Evolutionary conservation across 2,888 invertebrate species (phyloP).

Genomic region (Megaustenia siamemsis): DNA sequence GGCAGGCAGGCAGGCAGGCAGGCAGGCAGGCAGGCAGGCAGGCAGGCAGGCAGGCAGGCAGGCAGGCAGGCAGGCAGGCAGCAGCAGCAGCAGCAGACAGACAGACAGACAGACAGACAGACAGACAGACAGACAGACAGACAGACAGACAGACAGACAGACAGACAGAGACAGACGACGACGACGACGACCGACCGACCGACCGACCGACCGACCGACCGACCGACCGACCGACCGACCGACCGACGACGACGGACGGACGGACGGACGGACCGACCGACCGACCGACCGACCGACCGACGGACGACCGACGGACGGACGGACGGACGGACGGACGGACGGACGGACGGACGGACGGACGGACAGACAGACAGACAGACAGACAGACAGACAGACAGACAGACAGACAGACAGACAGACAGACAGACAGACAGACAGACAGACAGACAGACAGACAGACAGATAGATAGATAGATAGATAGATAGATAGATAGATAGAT

Average conservation of each 20-base stretch:
- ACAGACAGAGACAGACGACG: conserved; percentile 14
- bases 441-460: background rate
- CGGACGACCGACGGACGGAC: background rate
- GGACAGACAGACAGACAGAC: too few relatives aligned
- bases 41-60: too few relatives aligned
- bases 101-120: conserved; percentile 33
- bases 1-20: too few relatives aligned
- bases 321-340: background rate
- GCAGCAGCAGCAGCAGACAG: too few relatives aligned
- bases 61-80: too few relatives aligned
- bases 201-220: background rate
- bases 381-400: background rate
- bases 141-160: conserved; percentile 35
- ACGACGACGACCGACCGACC: background rate
- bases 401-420: background rate
- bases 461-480: conserved; percentile 5
- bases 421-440: background rate
- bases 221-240: background rate
- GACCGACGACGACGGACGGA: background rate
- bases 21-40: too few relatives aligned
- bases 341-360: too few relatives aligned
- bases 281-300: background rate
- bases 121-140: conserved; percentile 40
- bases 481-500: conserved; percentile 7
- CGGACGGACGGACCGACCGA: background rate